A percentile compares a stretch with the other conserved stretches of the same genome.
Evolutionary conservation across 2,113 vertebrate species (phyloP).

Genomic region (Campylomormyrus tamandua): DNA sequence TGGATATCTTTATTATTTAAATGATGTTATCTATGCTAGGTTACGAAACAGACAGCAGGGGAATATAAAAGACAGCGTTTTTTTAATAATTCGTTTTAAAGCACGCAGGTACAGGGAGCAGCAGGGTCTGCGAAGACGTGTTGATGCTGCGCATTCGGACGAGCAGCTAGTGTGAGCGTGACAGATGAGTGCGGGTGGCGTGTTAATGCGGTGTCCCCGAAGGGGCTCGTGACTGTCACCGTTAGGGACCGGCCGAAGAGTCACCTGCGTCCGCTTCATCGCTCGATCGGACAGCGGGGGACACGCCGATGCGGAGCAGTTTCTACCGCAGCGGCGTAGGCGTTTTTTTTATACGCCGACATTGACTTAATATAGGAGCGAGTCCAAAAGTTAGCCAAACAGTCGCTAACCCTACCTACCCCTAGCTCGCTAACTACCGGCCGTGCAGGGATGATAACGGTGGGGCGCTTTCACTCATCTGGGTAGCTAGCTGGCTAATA

Average conservation of each 20-base stretch:
- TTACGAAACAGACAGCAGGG: background rate
- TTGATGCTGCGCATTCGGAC: slow-evolving; percentile 9
- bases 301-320: background rate
- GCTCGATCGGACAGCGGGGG: background rate
- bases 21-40: background rate
- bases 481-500: slow-evolving; percentile 9
- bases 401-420: background rate
- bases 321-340: background rate
- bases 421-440: background rate
- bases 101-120: background rate
- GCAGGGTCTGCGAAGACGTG: background rate
- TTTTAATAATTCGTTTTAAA: background rate
- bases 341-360: background rate
- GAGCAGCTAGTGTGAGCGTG: background rate
- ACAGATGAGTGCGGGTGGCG: background rate
- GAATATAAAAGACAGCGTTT: background rate
- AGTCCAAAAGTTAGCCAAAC: slow-evolving; percentile 15
- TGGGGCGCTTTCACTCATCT: background rate
- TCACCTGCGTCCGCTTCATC: slow-evolving; percentile 16
- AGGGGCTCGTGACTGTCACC: background rate
- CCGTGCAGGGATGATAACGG: background rate
- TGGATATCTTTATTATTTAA: background rate
- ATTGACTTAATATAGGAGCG: background rate
- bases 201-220: background rate
- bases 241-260: background rate